Base-by-base conservation (phyloP, 2,797 vertebrate species). In the Austrolebias charrua region DNA sequence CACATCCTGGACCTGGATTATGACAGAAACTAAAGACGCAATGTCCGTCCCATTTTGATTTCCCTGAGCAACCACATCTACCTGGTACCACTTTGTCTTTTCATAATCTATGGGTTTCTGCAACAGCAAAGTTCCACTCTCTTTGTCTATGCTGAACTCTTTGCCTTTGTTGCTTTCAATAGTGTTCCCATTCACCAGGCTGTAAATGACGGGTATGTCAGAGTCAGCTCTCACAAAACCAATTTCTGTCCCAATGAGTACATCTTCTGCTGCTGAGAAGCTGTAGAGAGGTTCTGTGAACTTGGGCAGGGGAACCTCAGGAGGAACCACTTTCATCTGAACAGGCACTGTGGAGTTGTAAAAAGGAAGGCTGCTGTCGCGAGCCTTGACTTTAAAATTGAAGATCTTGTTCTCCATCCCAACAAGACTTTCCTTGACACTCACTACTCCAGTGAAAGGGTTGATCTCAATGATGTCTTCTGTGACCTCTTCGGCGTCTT, bases 201-300 rank as follows among this genome's bases (percentile, higher is more conserved):
- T 99, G 66, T 99, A 99, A 69, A 99, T 97, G 13, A 99, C 82
- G 0, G 98, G 97, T 68, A 93, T 93, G 43, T 95, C 92, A 0
- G 95, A 93, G 76, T 95, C 90, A 4, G 96, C 96, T 81, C 88
- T 94, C 42, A 99, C 94, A 13, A 91, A 91, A 1, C 98, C 98
- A 24, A 99, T 92, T 86, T 98, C 97, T 1, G 95, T 94, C 2
- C 98, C 97, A 1, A 95, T 81, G 5, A 95, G 94, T 55, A 94
- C 87, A 75, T 99, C 96, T 71, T 99, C 98, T 1, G 94, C 90
- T 7, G 95, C 95, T 2, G 96, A 96, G 82, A 99, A 99, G 0
- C 92, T 93, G 78, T 99, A 99, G 15, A 98, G 89, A 12, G 97
- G 97, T 82, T 99, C 98, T 4, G 96, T 95, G 90, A 99, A 99